Conservation (phyloP, 2,888 invertebrate species). For the Entomobrya proxima region DNA sequence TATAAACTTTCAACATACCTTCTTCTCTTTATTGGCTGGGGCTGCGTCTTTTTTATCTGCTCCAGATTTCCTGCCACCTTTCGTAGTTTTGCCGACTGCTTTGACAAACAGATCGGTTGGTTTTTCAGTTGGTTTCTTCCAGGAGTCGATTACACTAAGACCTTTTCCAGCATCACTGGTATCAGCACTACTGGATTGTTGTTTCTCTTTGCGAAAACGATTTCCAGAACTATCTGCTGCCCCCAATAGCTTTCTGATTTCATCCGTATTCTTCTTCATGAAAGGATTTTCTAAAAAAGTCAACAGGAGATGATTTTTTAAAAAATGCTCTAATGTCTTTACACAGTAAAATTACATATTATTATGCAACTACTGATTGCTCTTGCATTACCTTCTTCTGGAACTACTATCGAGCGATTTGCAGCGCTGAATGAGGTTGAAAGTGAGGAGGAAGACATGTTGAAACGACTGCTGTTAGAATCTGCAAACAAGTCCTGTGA, state of each 20-base stretch:
- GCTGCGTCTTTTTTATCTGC: conserved; percentile 54
- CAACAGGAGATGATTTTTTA: not conserved
- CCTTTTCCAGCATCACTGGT: conserved; percentile 59
- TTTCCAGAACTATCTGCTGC: conserved; percentile 43
- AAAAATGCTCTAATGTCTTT: not conserved
- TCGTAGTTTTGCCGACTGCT: not conserved
- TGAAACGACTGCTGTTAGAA: conserved; percentile 19
- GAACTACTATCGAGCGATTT: conserved; percentile 36
- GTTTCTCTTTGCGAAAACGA: conserved; percentile 69
- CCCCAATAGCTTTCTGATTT: conserved; percentile 70
- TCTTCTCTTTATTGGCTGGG: conserved; percentile 40
- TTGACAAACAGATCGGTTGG: conserved; percentile 50
- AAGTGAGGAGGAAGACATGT: conserved; percentile 16
- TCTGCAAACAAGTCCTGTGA: conserved; percentile 59
- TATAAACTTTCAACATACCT: not conserved
- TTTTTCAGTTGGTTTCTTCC: conserved; percentile 74
- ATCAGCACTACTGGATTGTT: not conserved
- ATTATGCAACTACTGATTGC: not conserved
- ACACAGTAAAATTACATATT: not conserved
- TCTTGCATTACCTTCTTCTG: conserved; percentile 45
- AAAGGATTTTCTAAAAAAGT: conserved; percentile 72
- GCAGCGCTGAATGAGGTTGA: conserved; percentile 30
- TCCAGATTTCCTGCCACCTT: conserved; percentile 11
- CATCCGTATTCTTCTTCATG: conserved; percentile 72
- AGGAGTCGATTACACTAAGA: conserved; percentile 71